Evolutionary conservation across 1,140 invertebrate genomes (phyloP).

Genomic region (Habropoda laboriosa): DNA sequence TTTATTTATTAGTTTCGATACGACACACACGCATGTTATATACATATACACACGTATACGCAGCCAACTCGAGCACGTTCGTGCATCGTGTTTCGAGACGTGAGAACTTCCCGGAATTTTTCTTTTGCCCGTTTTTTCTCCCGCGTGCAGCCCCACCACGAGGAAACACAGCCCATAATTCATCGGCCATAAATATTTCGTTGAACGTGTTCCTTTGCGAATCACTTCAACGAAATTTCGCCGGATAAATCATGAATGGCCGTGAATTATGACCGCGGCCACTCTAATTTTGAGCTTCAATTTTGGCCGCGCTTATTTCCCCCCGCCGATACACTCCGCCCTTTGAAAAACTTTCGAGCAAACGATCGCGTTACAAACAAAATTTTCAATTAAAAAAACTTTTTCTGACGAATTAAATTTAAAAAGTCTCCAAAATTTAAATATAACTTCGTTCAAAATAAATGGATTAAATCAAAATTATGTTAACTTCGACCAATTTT

Average conservation of each 20-base stretch:
- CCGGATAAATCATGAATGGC: conserved; percentile 59
- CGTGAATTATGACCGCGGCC: neutral
- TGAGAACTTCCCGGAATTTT: conserved; percentile 40
- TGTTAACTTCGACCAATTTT: neutral
- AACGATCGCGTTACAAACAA: neutral
- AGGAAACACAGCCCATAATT: conserved; percentile 66
- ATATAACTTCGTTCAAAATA: neutral
- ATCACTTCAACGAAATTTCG: conserved; percentile 61
- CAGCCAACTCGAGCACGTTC: neutral
- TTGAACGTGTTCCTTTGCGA: conserved; percentile 59
- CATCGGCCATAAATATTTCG: conserved; percentile 64
- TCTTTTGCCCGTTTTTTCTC: neutral
- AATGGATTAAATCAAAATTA: neutral
- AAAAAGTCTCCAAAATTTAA: neutral
- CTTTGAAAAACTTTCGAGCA: neutral
- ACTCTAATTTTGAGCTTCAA: neutral
- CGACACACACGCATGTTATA: neutral
- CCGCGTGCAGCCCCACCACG: conserved; percentile 5
- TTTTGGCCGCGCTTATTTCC: neutral
- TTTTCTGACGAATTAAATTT: neutral
- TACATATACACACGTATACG: no score
- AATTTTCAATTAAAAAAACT: neutral
- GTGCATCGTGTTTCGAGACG: conserved; percentile 17
- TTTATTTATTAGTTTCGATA: neutral
- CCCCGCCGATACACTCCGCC: neutral